These are phyloP conservation scores for Coendou prehensilis DNA, from an alignment of 2,797 vertebrate species.

Conservation along the genomic window DNA sequence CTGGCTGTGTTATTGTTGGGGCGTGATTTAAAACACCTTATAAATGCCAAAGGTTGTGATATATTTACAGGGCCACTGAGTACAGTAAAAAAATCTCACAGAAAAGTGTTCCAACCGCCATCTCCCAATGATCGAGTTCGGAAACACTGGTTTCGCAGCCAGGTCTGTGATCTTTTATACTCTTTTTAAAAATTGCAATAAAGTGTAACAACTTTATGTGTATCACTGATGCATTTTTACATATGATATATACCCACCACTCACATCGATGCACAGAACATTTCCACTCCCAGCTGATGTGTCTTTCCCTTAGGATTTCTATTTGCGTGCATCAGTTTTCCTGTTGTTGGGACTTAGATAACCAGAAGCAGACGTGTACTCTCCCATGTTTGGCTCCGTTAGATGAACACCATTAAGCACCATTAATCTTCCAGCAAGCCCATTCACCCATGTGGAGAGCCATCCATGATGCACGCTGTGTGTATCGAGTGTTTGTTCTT, in stretches of 20 bases:
- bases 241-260: not conserved
- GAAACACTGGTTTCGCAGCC: not conserved
- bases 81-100: slow-evolving; percentile 41
- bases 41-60: slow-evolving; percentile 31
- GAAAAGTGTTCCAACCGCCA: not conserved
- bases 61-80: slow-evolving; percentile 1
- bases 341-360: not conserved
- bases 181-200: slow-evolving; percentile 30
- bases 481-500: not conserved
- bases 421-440: not conserved
- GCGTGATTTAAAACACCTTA: slow-evolving; percentile 29
- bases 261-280: not conserved
- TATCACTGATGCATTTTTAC: slow-evolving; percentile 39
- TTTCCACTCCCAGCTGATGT: not conserved
- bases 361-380: not conserved
- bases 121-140: not conserved
- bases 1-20: not conserved
- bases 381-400: not conserved
- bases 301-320: not conserved
- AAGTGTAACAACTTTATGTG: not conserved
- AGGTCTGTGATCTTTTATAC: not conserved
- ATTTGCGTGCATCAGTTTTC: slow-evolving; percentile 27
- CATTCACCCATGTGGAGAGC: not conserved
- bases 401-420: not conserved
- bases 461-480: not conserved